Conservation (phyloP, 2,888 invertebrate genomes). For the Chymomyza fuscimana region DNA sequence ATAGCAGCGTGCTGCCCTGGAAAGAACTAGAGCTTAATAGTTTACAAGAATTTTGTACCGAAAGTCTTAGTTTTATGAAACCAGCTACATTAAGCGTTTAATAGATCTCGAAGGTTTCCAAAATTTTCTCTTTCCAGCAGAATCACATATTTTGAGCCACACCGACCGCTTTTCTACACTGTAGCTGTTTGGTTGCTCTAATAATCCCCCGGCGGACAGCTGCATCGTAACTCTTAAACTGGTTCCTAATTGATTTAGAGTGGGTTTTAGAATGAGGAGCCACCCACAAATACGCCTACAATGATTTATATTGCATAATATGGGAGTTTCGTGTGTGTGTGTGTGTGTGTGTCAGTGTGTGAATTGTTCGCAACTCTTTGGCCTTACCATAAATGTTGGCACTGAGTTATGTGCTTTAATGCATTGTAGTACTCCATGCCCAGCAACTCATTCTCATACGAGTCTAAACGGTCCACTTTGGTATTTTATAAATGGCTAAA, state of each 20-base stretch:
- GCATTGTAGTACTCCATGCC: slow-evolving; percentile 33
- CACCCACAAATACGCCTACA: neutral
- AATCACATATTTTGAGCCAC: too few species aligned
- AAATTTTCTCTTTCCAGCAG: too few species aligned
- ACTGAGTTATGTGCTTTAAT: slow-evolving; percentile 57
- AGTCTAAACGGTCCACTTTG: neutral
- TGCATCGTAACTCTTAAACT: neutral
- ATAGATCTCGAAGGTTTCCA: too few species aligned
- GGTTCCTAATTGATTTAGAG: neutral
- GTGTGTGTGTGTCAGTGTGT: too few species aligned
- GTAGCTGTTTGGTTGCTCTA: too few species aligned
- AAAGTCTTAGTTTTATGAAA: too few species aligned
- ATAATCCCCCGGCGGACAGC: too few species aligned
- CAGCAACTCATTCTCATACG: slow-evolving; percentile 1
- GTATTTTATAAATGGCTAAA: slow-evolving; percentile 44
- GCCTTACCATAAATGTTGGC: slow-evolving; percentile 52
- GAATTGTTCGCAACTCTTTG: neutral
- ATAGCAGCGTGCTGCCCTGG: too few species aligned
- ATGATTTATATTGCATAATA: neutral
- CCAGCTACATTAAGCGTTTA: too few species aligned
- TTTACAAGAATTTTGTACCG: too few species aligned
- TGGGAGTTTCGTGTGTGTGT: neutral
- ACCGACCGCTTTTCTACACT: too few species aligned
- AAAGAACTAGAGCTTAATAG: too few species aligned
- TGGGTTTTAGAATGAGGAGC: neutral